These are phyloP conservation scores for Notothenia coriiceps DNA, from an alignment of 2,113 vertebrate genomes.

Conservation along the genomic window DNA sequence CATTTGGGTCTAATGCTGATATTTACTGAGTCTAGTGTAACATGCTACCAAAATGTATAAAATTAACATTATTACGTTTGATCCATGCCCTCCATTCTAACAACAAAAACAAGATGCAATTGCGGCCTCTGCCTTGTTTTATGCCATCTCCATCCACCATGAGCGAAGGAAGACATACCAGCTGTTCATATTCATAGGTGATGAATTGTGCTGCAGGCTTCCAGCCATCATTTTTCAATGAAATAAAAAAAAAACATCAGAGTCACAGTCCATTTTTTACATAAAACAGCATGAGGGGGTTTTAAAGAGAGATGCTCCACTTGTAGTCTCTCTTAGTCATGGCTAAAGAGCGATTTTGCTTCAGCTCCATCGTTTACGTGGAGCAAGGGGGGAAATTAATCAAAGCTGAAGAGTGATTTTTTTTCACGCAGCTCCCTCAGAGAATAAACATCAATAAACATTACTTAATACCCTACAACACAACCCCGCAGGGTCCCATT, in stretches of 20 bases:
- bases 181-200: conserved; percentile 70
- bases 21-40: background rate
- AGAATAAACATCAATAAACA: conserved; percentile 87
- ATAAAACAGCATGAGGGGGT: conserved; percentile 72
- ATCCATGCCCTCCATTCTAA: conserved; percentile 11
- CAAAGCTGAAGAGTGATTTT: conserved; percentile 83
- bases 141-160: conserved; percentile 47
- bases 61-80: background rate
- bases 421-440: conserved; percentile 72
- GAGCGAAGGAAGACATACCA: conserved; percentile 58
- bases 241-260: conserved; percentile 50
- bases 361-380: conserved; percentile 79
- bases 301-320: conserved; percentile 76
- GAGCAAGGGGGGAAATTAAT: conserved; percentile 81
- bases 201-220: conserved; percentile 62
- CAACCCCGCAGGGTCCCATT: conserved; percentile 81
- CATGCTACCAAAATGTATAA: background rate
- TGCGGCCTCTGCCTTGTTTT: conserved; percentile 30
- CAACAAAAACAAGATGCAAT: conserved; percentile 32
- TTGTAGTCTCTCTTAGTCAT: conserved; percentile 77
- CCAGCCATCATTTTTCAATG: conserved; percentile 66
- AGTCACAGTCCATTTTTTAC: conserved; percentile 74
- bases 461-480: conserved; percentile 85
- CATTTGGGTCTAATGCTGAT: background rate
- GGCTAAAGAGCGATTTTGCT: conserved; percentile 77